phyloP scores from a whole-genome alignment of 2,797 vertebrate genomes.

The Capromys pilorides region DNA sequence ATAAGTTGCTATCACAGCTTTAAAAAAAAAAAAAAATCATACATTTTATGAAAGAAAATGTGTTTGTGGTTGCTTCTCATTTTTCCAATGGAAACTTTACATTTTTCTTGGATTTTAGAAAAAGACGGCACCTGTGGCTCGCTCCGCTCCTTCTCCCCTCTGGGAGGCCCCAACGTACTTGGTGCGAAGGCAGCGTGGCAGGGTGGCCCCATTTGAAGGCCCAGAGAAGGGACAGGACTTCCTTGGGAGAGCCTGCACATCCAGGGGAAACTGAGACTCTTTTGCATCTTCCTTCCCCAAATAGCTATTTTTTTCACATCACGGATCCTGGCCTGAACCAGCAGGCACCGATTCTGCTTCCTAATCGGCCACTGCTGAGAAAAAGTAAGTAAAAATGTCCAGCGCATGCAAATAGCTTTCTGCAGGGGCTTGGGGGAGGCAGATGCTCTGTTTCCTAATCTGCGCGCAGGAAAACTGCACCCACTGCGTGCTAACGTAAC shows the following conservation, averaged over 20 bases:
- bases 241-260: background rate
- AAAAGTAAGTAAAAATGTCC: background rate
- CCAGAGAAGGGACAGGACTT: background rate
- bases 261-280: background rate
- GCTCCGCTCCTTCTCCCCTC: background rate
- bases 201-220: background rate
- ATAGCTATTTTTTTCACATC: background rate
- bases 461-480: background rate
- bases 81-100: background rate
- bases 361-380: background rate
- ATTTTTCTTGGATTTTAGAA: background rate
- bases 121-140: background rate
- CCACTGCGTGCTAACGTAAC: background rate
- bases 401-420: background rate
- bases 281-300: background rate
- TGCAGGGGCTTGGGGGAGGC: background rate
- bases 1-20: background rate
- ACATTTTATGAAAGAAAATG: constrained; percentile 17
- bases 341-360: background rate
- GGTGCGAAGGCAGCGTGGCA: background rate
- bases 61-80: constrained; percentile 11
- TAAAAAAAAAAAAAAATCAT: background rate
- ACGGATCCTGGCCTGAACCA: background rate
- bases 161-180: background rate
- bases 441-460: background rate